Evolutionary conservation across 1,140 invertebrate species (phyloP).

Genomic region (Medauroidea extradentata): DNA sequence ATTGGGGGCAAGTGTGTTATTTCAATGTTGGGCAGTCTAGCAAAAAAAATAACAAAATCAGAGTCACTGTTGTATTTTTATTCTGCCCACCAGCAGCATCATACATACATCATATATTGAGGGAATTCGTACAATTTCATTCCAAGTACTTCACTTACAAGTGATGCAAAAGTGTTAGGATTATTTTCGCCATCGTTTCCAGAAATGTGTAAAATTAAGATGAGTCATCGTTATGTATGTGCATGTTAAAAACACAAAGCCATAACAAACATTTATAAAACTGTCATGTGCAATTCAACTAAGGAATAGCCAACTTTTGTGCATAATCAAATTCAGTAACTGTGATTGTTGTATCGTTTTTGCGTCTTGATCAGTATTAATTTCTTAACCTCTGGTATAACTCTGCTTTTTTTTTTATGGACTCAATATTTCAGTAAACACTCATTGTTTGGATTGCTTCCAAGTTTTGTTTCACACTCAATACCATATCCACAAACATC

Average conservation of each 20-base stretch:
- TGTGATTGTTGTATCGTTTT: too few species aligned
- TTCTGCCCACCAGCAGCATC: slow-evolving; percentile 4
- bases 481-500: slow-evolving; percentile 11
- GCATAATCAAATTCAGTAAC: too few species aligned
- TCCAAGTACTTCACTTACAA: slow-evolving; percentile 6
- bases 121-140: slow-evolving; percentile 1
- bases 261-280: too few species aligned
- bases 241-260: too few species aligned
- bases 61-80: too few species aligned
- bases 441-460: slow-evolving; percentile 3
- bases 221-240: too few species aligned
- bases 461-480: slow-evolving; percentile 9
- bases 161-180: neutral
- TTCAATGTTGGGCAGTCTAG: too few species aligned
- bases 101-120: neutral
- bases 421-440: slow-evolving; percentile 10
- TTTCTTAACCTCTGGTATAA: slow-evolving; percentile 2
- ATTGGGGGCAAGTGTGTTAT: slow-evolving; percentile 18
- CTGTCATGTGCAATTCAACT: too few species aligned
- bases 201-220: too few species aligned
- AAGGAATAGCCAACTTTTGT: too few species aligned
- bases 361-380: neutral
- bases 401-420: slow-evolving; percentile 12
- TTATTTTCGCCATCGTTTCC: neutral
- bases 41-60: too few species aligned